Base-by-base conservation (phyloP, 2,888 invertebrate genomes). In the Mycalesis mineus region DNA sequence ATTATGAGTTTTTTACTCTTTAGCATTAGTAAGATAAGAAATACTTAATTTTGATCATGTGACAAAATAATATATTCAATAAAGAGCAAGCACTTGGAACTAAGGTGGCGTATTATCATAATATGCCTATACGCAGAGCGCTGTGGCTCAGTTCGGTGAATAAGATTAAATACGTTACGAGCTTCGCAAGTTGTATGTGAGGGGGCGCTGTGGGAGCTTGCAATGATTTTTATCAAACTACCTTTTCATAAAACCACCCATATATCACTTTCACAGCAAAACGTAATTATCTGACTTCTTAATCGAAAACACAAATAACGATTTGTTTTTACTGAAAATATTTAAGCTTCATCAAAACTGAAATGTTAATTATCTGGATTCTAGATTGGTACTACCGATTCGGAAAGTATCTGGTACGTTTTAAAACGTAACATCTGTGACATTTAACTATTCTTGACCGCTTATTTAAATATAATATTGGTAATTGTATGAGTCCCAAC, bases 281-380 rank as follows among this genome's bases (percentile, higher is more conserved):
- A n/a, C n/a, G n/a, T n/a, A n/a, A n/a, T n/a, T n/a, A n/a, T n/a
- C n/a, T n/a, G n/a, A n/a, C n/a, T n/a, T n/a, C n/a, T 66, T 65
- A 58, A 68, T 62, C 60, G 50, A 40, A 48, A 41, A 61, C 54
- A 11, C 31, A 40, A 53, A 50, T 51, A 31, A 31, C 42, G 57
- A 44, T 52, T 44, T 54, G 14, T 50, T 57, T 17, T 51, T 45
- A 41, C 31, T 9, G 29, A 4, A 13, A 45, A 45, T 45, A 29
- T 45, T 7, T 14, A 9, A 1, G 33, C 33, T 33, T 33, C 33
- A 33, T 33, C 33, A 33, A 7, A 29, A 44, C n/a, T 6, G 7
- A 22, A 28, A 31, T 45, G 13, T 45, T 6, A 33, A n/a, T n/a
- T n/a, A n/a, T n/a, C n/a, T n/a, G n/a, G n/a, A n/a, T n/a, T n/a